Evolutionary conservation across 2,888 invertebrate species (phyloP).

Genomic region (Xestia xanthographa): DNA sequence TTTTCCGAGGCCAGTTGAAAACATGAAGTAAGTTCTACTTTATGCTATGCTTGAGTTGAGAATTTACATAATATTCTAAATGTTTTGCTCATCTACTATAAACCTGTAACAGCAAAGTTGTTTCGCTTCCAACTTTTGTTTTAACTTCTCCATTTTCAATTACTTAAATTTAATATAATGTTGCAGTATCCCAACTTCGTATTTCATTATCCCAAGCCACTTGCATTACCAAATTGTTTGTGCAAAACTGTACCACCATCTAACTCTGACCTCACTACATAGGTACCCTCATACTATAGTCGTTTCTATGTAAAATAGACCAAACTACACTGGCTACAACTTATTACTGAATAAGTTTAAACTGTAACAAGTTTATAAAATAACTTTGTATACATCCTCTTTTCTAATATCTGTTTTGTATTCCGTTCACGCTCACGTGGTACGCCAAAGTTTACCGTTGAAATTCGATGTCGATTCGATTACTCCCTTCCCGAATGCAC

Average conservation of each 20-base stretch:
- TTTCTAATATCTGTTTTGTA: constrained; percentile 72
- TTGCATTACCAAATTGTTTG: constrained; percentile 48
- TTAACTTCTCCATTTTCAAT: constrained; percentile 25
- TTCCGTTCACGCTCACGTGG: constrained; percentile 60
- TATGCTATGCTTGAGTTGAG: not conserved
- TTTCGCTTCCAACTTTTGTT: constrained; percentile 25
- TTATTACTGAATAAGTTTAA: constrained; percentile 67
- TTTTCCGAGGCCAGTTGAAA: constrained; percentile 2
- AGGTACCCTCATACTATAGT: constrained; percentile 45
- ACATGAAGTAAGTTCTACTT: not conserved
- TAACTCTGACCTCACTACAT: constrained; percentile 43
- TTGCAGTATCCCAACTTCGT: constrained; percentile 31
- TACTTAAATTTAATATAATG: constrained; percentile 35
- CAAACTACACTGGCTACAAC: constrained; percentile 35
- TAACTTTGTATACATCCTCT: constrained; percentile 70
- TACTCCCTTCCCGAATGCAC: constrained; percentile 54
- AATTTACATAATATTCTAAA: not conserved
- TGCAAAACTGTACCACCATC: constrained; percentile 29
- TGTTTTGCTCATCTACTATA: constrained; percentile 1
- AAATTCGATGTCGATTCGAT: constrained; percentile 63
- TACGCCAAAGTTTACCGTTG: constrained; percentile 51
- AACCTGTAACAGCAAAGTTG: constrained; percentile 3
- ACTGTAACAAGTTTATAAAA: constrained; percentile 74
- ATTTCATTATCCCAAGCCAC: constrained; percentile 32
- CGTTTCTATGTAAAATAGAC: constrained; percentile 32